Evolutionary conservation across 2,797 vertebrate species (phyloP).

Genomic region (Sandelia bainsii): DNA sequence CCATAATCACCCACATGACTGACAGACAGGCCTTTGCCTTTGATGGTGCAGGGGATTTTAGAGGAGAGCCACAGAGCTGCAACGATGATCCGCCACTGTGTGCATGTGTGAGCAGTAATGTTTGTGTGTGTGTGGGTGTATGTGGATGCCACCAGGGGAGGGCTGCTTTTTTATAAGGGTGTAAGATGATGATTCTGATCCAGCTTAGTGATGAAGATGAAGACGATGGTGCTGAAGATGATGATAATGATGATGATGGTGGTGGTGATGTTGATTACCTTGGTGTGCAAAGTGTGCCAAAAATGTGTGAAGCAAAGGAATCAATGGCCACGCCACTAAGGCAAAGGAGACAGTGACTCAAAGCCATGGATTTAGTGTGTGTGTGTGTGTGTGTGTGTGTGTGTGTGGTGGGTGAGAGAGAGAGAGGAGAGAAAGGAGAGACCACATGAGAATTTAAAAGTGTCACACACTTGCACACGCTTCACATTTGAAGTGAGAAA

Average conservation of each 20-base stretch:
- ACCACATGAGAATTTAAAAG: slow-evolving; percentile 33
- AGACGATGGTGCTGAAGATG: slow-evolving; percentile 56
- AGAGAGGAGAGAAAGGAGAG: slow-evolving; percentile 8
- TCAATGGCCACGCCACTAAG: slow-evolving; percentile 51
- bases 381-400: slow-evolving; percentile 26
- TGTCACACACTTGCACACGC: slow-evolving; percentile 59
- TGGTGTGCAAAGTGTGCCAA: slow-evolving; percentile 42
- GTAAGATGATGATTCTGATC: slow-evolving; percentile 70
- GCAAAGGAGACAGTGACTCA: slow-evolving; percentile 70
- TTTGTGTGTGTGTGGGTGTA: slow-evolving; percentile 30
- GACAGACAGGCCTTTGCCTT: slow-evolving; percentile 82
- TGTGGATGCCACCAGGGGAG: slow-evolving; percentile 61
- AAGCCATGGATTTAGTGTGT: slow-evolving; percentile 70
- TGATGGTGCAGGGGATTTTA: slow-evolving; percentile 81
- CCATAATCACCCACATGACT: slow-evolving; percentile 82
- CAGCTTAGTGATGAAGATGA: slow-evolving; percentile 79
- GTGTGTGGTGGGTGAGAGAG: slow-evolving; percentile 20
- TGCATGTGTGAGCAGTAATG: slow-evolving; percentile 17
- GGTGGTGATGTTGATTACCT: slow-evolving; percentile 58
- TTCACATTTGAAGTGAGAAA: slow-evolving; percentile 65
- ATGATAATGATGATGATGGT: slow-evolving; percentile 37
- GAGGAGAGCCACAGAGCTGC: slow-evolving; percentile 63
- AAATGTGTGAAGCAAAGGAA: slow-evolving; percentile 56
- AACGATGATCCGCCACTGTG: slow-evolving; percentile 64
- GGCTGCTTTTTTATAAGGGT: slow-evolving; percentile 50